Conservation (phyloP, 1,140 invertebrate species). For the Danaus plexippus region DNA sequence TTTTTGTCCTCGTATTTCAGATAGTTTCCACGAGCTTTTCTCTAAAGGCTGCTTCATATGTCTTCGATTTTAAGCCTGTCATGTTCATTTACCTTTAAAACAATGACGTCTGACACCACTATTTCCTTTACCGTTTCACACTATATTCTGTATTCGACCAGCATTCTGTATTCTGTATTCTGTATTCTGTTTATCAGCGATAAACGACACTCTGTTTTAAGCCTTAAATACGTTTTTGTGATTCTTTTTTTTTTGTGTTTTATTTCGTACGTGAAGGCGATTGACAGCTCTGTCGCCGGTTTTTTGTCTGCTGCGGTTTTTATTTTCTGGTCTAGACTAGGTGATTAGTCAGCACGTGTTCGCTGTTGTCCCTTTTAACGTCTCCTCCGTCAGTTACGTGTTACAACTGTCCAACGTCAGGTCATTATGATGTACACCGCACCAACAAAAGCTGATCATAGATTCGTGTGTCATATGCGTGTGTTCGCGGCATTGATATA, state of each 20-base stretch:
- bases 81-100: constrained; percentile 17
- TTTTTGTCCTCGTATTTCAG: too few species aligned
- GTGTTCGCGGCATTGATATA: constrained; percentile 3
- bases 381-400: constrained; percentile 20
- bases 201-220: constrained; percentile 33
- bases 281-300: constrained; percentile 44
- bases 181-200: too few species aligned
- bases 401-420: constrained; percentile 9
- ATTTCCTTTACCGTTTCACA: constrained; percentile 30
- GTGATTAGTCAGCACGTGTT: constrained; percentile 44
- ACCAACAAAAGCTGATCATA: constrained; percentile 4
- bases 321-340: constrained; percentile 37
- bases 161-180: too few species aligned
- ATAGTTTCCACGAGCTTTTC: not conserved
- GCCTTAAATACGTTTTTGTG: constrained; percentile 41
- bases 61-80: constrained; percentile 14
- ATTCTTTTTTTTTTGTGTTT: constrained; percentile 19
- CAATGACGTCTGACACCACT: constrained; percentile 18
- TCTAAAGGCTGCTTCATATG: constrained; percentile 7
- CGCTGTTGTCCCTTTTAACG: constrained; percentile 23
- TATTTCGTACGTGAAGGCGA: constrained; percentile 23
- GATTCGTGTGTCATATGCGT: not conserved
- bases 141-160: constrained; percentile 32
- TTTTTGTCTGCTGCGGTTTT: constrained; percentile 27
- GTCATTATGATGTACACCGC: constrained; percentile 15